Percentiles rank a stretch among this genome's conserved stretches.
Evolutionary conservation across 2,888 invertebrate genomes (phyloP).

Genomic region (Cheilosia variabilis): DNA sequence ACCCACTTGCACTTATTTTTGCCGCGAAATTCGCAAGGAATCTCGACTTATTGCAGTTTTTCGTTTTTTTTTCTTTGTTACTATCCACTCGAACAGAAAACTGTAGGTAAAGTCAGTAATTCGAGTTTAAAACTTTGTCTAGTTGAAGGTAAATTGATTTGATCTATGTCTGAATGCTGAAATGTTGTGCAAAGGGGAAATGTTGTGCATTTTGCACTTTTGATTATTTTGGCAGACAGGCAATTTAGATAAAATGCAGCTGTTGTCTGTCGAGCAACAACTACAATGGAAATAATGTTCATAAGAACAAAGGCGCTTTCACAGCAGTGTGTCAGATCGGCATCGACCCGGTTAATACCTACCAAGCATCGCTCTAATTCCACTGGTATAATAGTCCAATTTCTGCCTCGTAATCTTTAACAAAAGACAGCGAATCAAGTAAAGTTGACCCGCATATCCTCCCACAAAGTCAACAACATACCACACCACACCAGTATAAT

Average conservation of each 20-base stretch:
- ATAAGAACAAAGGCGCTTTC: too few species aligned
- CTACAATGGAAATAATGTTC: too few species aligned
- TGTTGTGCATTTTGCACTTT: neutral
- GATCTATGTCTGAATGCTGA: neutral
- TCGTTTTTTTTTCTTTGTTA: neutral
- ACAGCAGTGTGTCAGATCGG: too few species aligned
- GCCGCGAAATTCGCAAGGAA: conserved; percentile 17
- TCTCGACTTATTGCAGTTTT: conserved; percentile 38
- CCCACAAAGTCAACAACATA: conserved; percentile 12
- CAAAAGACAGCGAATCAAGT: conserved; percentile 4
- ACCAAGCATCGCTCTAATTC: neutral
- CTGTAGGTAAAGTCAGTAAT: neutral
- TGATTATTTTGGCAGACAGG: too few species aligned
- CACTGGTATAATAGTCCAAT: neutral
- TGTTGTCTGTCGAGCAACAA: too few species aligned
- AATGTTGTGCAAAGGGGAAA: neutral
- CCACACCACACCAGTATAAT: conserved; percentile 15
- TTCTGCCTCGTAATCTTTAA: neutral
- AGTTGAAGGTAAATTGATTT: conserved; percentile 14
- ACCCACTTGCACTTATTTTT: conserved; percentile 4
- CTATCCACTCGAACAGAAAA: neutral
- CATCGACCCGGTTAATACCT: too few species aligned
- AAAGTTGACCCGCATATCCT: conserved; percentile 36
- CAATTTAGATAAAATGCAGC: too few species aligned
- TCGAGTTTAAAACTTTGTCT: conserved; percentile 12